These are phyloP conservation scores for Clanis bilineata DNA, from an alignment of 2,888 invertebrate species.

Conservation along the genomic window DNA sequence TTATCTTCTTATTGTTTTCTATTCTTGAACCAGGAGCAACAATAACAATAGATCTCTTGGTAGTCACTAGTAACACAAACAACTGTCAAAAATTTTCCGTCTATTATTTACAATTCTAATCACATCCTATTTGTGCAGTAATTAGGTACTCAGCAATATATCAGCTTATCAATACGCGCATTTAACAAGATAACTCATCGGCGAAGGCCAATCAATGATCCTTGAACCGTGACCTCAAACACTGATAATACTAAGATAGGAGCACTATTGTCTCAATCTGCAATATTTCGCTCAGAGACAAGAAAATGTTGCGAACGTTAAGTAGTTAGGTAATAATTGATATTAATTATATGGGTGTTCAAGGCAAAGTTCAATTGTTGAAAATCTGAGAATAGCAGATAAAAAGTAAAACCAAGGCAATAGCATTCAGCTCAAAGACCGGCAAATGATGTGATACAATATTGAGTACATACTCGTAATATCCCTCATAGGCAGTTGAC, in stretches of 20 bases:
- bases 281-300: not conserved
- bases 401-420: no score
- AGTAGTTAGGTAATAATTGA: no score
- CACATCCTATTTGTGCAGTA: not conserved
- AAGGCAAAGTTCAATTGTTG: no score
- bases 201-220: slow-evolving; percentile 17
- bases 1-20: no score
- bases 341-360: no score
- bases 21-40: no score
- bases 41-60: no score
- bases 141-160: not conserved
- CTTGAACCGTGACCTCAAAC: not conserved
- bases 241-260: not conserved
- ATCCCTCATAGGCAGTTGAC: no score
- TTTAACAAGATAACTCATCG: not conserved
- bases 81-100: not conserved
- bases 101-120: not conserved
- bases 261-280: not conserved
- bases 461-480: no score
- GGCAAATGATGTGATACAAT: no score
- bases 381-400: no score
- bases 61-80: not conserved
- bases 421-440: no score
- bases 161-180: not conserved
- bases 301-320: not conserved